A percentile compares a stretch with the other conserved stretches of the same genome.
Evolutionary conservation across 2,797 vertebrate genomes (phyloP).

Genomic region (Pachyuromys duprasi): DNA sequence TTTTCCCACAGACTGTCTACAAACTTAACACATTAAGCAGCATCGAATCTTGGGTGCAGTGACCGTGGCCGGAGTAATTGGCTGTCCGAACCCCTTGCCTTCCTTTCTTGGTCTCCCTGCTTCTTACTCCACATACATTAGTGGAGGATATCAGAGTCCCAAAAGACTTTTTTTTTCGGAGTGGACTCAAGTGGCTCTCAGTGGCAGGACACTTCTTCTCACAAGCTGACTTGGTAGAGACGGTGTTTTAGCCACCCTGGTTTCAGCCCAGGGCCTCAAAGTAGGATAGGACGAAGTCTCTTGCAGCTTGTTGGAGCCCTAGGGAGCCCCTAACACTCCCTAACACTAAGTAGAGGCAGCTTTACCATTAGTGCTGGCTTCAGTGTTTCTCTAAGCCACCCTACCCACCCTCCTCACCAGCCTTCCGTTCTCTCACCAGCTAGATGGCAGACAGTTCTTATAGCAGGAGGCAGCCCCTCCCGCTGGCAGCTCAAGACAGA

Average conservation of each 20-base stretch:
- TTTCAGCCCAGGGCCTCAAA: constrained; percentile 27
- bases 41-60: neutral
- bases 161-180: neutral
- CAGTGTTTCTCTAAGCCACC: neutral
- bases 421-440: too few relatives aligned
- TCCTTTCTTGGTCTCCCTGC: neutral
- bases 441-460: neutral
- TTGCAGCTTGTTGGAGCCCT: neutral
- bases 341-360: neutral
- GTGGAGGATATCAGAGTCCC: neutral
- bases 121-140: neutral
- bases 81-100: neutral
- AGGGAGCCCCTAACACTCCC: constrained; percentile 19
- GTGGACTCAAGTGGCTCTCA: neutral
- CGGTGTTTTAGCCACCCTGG: constrained; percentile 30
- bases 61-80: constrained; percentile 53
- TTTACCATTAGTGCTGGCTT: neutral
- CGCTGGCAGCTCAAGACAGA: neutral
- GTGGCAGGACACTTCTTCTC: neutral
- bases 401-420: too few relatives aligned
- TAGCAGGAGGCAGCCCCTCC: neutral
- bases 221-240: constrained; percentile 26
- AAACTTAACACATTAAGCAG: constrained; percentile 8
- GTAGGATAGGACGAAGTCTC: neutral
- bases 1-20: constrained; percentile 70